Percentiles rank a stretch among this genome's conserved stretches.
Conservation (phyloP, 2,113 vertebrate species). For the Psilopsiagon aymara region DNA sequence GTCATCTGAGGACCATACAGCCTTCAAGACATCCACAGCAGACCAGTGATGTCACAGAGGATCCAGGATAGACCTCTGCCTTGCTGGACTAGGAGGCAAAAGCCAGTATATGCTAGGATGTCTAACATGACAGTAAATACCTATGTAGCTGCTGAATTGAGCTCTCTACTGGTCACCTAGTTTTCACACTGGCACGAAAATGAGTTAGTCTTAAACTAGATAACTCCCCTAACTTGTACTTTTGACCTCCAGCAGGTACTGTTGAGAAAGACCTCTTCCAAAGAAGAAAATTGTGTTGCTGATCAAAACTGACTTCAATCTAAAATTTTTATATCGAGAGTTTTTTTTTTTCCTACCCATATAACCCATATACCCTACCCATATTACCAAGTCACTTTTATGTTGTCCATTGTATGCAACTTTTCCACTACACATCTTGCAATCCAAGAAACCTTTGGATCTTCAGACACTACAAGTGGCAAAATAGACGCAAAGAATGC, state of each 20-base stretch:
- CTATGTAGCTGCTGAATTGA: neutral
- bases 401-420: neutral
- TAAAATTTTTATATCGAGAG: neutral
- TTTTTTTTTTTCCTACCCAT: neutral
- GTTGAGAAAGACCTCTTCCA: neutral
- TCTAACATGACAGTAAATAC: neutral
- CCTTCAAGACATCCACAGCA: neutral
- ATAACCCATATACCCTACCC: neutral
- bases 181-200: neutral
- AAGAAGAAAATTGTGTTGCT: neutral
- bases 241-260: neutral
- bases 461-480: neutral
- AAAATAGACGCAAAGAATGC: neutral
- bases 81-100: neutral
- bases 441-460: neutral
- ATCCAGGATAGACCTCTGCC: neutral
- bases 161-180: neutral
- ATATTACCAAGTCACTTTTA: neutral
- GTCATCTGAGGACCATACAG: neutral
- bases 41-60: neutral
- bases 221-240: neutral
- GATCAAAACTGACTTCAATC: neutral
- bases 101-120: neutral
- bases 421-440: neutral
- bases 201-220: neutral